Base-by-base conservation (phyloP, 2,888 invertebrate genomes). In the Ennomos erosarius region DNA sequence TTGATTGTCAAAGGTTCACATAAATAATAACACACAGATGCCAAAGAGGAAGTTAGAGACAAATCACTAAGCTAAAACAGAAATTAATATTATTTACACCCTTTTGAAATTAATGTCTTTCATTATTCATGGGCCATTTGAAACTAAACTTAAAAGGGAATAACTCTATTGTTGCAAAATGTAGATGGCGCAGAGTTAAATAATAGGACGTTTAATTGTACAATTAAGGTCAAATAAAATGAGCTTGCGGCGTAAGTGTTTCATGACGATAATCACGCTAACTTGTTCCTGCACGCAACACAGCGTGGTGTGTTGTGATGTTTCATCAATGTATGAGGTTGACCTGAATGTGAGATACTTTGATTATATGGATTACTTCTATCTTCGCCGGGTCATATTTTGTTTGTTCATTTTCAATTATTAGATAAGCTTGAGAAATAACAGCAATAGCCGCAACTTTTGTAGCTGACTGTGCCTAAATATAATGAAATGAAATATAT, bases 41-140 rank as follows among this genome's bases (percentile, higher is more conserved):
- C n/a, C 44, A 39, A 38, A 38, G 49, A 42, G 37, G 42, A 47
- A 47, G 10, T 57, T 11, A 40, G 4, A 53, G 39, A 53, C 58
- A 53, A 48, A 59, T 45, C 54, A 33, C 16, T 36, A 44, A 13
- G 39, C 53, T 37, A 42, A 10, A 46, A 8, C 33, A 11, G 40
- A 52, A 45, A 52, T 59, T 59, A 50, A 50, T 54, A 59, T 39
- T 49, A 46, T 51, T 55, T 55, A 52, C 59, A 47, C 11, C 47
- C 38, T 26, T 43, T 55, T 39, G 38, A 38, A 54, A 55, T 59
- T 46, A 50, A 55, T 55, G 39, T 35, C 10, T 35, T 42, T 33
- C 43, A 55, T 55, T 59, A 51, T 45, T 50, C 46, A 50, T 39
- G 13, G 35, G 16, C 49, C 13, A 39, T 26, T 49, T 44, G 26